Conservation (phyloP, 2,888 invertebrate species). For the Andrena bucephala region DNA sequence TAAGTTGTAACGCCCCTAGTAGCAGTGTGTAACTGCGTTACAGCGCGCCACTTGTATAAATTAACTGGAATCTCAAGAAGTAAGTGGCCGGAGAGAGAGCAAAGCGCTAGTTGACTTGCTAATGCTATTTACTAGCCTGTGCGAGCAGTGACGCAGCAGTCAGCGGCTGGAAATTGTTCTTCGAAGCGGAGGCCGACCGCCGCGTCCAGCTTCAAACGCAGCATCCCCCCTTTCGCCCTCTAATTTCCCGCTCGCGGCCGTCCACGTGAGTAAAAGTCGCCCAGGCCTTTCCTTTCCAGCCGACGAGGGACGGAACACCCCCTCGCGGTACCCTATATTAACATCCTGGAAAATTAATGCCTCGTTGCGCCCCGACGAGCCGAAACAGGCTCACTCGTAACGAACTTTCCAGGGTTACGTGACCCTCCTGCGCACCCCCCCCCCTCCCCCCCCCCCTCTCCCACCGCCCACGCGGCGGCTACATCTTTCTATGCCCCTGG, state of each 20-base stretch:
- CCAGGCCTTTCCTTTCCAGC: conserved; percentile 29
- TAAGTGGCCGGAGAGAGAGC: conserved; percentile 78
- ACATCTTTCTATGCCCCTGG: not conserved
- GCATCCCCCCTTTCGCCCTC: conserved; percentile 18
- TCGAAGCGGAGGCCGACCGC: conserved; percentile 29
- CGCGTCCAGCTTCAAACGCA: conserved; percentile 18
- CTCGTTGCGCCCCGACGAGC: conserved; percentile 46
- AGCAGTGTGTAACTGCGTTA: conserved; percentile 82
- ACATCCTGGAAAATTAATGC: conserved; percentile 61
- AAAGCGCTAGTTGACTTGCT: conserved; percentile 84
- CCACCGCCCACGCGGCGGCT: not conserved
- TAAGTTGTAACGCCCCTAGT: conserved; percentile 75
- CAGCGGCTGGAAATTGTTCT: conserved; percentile 68
- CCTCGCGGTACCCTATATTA: conserved; percentile 45
- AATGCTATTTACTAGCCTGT: conserved; percentile 81
- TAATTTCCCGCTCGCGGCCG: conserved; percentile 41
- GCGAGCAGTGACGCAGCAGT: conserved; percentile 71
- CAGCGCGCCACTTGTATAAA: conserved; percentile 82
- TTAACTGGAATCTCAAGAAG: conserved; percentile 84
- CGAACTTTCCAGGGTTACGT: conserved; percentile 37
- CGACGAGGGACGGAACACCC: conserved; percentile 12
- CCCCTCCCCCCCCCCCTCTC: not conserved
- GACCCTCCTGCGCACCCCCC: not conserved
- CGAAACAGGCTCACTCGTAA: conserved; percentile 42
- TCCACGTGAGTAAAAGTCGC: conserved; percentile 41